A percentile compares a stretch with the other conserved stretches of the same genome.
Evolutionary conservation across 2,888 invertebrate species (phyloP).

Genomic region (Chirona hameri): DNA sequence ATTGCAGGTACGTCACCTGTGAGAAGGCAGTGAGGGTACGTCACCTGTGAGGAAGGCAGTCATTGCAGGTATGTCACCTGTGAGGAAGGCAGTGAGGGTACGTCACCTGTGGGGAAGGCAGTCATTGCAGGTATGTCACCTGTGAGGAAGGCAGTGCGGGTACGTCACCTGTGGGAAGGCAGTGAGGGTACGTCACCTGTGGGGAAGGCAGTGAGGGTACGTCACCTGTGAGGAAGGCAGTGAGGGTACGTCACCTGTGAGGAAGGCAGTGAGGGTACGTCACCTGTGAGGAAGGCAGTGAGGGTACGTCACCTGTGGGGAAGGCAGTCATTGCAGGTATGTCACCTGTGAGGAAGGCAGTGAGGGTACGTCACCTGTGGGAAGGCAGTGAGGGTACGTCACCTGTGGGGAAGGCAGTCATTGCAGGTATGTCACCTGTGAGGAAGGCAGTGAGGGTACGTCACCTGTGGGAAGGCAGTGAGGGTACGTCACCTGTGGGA

Average conservation of each 20-base stretch:
- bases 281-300: too few species aligned
- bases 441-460: constrained; percentile 90
- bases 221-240: too few species aligned
- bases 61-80: constrained; percentile 47
- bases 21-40: constrained; percentile 89
- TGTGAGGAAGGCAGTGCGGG: constrained; percentile 92
- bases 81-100: constrained; percentile 93
- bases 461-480: too few species aligned
- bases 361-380: constrained; percentile 53
- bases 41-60: too few species aligned
- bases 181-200: constrained; percentile 52
- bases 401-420: too few species aligned
- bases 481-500: constrained; percentile 57
- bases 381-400: constrained; percentile 83
- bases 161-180: too few species aligned
- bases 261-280: constrained; percentile 85
- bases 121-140: constrained; percentile 31
- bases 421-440: constrained; percentile 52
- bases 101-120: too few species aligned
- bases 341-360: too few species aligned
- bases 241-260: constrained; percentile 56
- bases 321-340: too few species aligned
- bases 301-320: constrained; percentile 57
- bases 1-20: constrained; percentile 52
- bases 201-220: constrained; percentile 90